Percentiles rank a stretch among this genome's conserved stretches.
Conservation (phyloP, 2,888 invertebrate species). For the Tipula confusa region DNA sequence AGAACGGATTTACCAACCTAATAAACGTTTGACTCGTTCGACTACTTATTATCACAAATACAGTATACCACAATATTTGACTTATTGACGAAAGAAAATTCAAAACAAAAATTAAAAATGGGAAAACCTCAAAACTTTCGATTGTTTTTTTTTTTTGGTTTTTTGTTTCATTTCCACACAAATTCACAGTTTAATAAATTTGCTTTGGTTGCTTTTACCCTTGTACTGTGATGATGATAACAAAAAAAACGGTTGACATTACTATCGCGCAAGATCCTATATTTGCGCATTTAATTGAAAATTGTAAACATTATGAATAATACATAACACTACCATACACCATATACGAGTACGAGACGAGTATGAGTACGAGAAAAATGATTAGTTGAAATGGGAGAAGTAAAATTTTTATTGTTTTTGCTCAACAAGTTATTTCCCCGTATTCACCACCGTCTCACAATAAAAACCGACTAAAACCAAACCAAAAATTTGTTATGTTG, state of each 20-base stretch:
- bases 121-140: background rate
- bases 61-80: background rate
- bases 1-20: background rate
- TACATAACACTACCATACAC: background rate
- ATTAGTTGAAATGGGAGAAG: background rate
- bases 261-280: background rate
- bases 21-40: background rate
- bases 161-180: background rate
- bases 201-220: background rate
- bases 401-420: slow-evolving; percentile 17
- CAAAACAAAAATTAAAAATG: background rate
- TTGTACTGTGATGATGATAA: background rate
- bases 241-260: background rate
- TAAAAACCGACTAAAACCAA: background rate
- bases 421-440: slow-evolving; percentile 1
- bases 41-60: background rate
- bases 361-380: too few species aligned
- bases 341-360: background rate
- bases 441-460: background rate
- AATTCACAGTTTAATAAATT: background rate
- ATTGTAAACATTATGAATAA: background rate
- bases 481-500: slow-evolving; percentile 12
- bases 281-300: slow-evolving; percentile 25
- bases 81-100: background rate
- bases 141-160: too few species aligned